Percentiles rank a stretch among this genome's conserved stretches.
These are phyloP conservation scores for Limnothrissa miodon DNA, from an alignment of 2,113 vertebrate genomes.

Conservation along the genomic window DNA sequence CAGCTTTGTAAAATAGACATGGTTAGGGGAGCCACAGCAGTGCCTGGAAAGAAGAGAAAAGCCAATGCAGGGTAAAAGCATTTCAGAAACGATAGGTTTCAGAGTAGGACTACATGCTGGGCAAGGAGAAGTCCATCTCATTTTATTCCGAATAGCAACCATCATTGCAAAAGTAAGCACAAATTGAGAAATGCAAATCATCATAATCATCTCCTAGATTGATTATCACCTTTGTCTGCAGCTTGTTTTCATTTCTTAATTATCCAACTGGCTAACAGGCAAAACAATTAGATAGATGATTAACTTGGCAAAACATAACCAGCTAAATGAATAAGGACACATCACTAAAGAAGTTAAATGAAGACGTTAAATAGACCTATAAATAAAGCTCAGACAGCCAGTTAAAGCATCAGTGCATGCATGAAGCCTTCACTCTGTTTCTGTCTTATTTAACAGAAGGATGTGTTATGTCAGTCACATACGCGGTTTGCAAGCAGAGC, in stretches of 20 bases:
- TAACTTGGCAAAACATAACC: not conserved
- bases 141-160: not conserved
- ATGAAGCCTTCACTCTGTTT: not conserved
- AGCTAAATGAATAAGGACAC: not conserved
- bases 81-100: too few species aligned
- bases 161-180: not conserved
- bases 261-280: not conserved
- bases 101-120: too few species aligned
- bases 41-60: too few species aligned
- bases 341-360: not conserved
- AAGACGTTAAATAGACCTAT: not conserved
- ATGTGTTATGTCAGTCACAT: slow-evolving; percentile 10
- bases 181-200: not conserved
- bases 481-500: not conserved
- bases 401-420: not conserved
- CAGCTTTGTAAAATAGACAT: too few species aligned
- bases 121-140: not conserved
- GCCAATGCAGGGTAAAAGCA: too few species aligned
- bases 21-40: too few species aligned
- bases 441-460: not conserved
- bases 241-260: not conserved
- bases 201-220: too few species aligned
- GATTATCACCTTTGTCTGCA: not conserved
- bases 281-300: not conserved
- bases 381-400: not conserved